Conservation (phyloP, 2,888 invertebrate genomes). For the Brenthis hecate region DNA sequence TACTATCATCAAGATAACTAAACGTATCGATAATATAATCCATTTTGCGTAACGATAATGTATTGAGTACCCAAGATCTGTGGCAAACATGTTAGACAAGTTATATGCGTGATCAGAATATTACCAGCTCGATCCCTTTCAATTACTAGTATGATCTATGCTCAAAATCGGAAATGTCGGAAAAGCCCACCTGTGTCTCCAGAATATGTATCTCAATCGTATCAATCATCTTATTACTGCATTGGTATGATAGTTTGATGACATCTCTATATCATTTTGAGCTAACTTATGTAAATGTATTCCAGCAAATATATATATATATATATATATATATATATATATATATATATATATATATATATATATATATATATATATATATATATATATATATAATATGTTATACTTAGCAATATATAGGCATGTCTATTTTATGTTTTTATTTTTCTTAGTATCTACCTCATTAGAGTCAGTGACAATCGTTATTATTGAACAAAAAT, state of each 20-base stretch:
- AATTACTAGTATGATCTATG: slow-evolving; percentile 65
- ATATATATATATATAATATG: neutral
- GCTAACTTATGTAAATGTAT: neutral
- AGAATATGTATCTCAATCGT: slow-evolving; percentile 24
- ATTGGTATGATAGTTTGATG: neutral
- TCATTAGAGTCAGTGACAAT: no score
- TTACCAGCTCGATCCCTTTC: slow-evolving; percentile 57
- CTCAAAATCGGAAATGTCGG: slow-evolving; percentile 55
- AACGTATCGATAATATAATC: slow-evolving; percentile 59
- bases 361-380: neutral
- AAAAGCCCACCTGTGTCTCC: slow-evolving; percentile 39
- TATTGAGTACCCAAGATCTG: slow-evolving; percentile 58
- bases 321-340: no score
- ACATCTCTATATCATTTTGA: neutral
- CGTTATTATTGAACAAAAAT: no score
- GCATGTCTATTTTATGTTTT: no score
- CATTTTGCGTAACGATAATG: slow-evolving; percentile 64
- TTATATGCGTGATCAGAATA: slow-evolving; percentile 68
- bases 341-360: neutral
- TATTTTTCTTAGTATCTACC: no score
- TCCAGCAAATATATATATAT: neutral
- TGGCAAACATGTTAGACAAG: slow-evolving; percentile 51
- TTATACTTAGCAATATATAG: no score
- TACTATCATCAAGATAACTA: slow-evolving; percentile 20
- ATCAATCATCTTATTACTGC: slow-evolving; percentile 25